Conservation (phyloP, 2,797 vertebrate genomes). For the Fringilla coelebs region DNA sequence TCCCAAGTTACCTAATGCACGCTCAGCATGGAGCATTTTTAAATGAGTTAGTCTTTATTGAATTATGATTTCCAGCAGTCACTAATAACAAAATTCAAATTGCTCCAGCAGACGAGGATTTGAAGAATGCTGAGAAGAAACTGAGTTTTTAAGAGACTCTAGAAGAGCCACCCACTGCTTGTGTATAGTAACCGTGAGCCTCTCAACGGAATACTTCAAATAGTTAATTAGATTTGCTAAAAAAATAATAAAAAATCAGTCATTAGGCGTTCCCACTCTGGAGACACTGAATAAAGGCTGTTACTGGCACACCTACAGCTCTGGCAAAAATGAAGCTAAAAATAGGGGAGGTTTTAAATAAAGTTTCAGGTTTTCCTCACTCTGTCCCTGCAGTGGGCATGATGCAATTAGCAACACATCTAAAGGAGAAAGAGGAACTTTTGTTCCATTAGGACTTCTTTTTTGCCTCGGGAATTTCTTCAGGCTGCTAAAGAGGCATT, state of each 20-base stretch:
- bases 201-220: constrained; percentile 77
- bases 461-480: constrained; percentile 66
- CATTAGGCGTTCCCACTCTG: constrained; percentile 63
- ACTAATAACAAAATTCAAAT: constrained; percentile 97
- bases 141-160: constrained; percentile 74
- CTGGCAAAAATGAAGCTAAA: constrained; percentile 59
- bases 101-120: constrained; percentile 88
- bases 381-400: constrained; percentile 33
- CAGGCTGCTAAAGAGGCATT: constrained; percentile 65
- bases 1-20: constrained; percentile 81
- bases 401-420: constrained; percentile 69
- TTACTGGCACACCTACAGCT: constrained; percentile 55
- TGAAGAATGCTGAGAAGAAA: constrained; percentile 75
- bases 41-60: constrained; percentile 95
- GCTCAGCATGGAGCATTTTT: constrained; percentile 88
- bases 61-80: constrained; percentile 94
- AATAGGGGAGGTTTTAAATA: constrained; percentile 4
- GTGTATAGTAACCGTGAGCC: constrained; percentile 65
- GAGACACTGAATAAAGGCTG: constrained; percentile 60
- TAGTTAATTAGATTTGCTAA: constrained; percentile 79
- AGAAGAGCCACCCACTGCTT: constrained; percentile 73
- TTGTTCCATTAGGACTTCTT: constrained; percentile 57
- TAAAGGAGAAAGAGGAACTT: constrained; percentile 56
- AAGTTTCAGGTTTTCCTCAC: constrained; percentile 55
- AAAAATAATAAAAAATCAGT: constrained; percentile 66